phyloP scores from a whole-genome alignment of 2,888 invertebrate species.

The Lamellibrachia satsuma region DNA sequence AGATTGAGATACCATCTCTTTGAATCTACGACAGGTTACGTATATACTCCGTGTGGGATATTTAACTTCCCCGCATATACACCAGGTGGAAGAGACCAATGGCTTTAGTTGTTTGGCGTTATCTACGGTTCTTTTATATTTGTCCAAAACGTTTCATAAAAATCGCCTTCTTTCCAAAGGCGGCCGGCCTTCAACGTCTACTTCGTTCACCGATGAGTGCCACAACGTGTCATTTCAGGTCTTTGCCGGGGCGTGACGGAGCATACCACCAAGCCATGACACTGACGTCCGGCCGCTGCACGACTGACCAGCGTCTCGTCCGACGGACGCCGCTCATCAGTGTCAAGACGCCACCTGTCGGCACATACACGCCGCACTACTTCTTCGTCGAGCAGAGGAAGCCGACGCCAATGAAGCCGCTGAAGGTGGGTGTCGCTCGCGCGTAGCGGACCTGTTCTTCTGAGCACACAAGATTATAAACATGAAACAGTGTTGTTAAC shows the following conservation, averaged over 20 bases:
- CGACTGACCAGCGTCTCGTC: constrained; percentile 7
- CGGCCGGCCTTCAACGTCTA: too few species aligned
- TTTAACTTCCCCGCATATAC: too few species aligned
- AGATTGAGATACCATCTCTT: too few species aligned
- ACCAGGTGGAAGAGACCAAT: too few species aligned
- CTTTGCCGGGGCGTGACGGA: neutral
- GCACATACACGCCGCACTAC: neutral
- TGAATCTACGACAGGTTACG: too few species aligned
- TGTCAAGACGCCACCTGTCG: constrained; percentile 13
- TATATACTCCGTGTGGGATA: too few species aligned
- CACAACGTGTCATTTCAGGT: neutral
- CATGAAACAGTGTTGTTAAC: too few species aligned
- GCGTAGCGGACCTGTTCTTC: neutral
- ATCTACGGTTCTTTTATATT: too few species aligned
- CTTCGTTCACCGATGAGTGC: neutral
- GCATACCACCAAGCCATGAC: constrained; percentile 14
- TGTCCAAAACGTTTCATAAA: too few species aligned
- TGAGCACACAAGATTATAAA: too few species aligned
- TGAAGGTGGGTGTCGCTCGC: constrained; percentile 14
- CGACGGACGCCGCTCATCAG: constrained; percentile 22
- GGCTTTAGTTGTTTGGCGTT: too few species aligned
- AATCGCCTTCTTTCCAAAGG: too few species aligned
- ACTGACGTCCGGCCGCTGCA: neutral
- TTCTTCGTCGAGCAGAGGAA: constrained; percentile 27
- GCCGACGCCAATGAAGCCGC: constrained; percentile 21